Evolutionary conservation across 2,888 invertebrate species (phyloP), one percentile per base, ranked within the genome.

Genomic region (Apotomis betuletana): DNA sequence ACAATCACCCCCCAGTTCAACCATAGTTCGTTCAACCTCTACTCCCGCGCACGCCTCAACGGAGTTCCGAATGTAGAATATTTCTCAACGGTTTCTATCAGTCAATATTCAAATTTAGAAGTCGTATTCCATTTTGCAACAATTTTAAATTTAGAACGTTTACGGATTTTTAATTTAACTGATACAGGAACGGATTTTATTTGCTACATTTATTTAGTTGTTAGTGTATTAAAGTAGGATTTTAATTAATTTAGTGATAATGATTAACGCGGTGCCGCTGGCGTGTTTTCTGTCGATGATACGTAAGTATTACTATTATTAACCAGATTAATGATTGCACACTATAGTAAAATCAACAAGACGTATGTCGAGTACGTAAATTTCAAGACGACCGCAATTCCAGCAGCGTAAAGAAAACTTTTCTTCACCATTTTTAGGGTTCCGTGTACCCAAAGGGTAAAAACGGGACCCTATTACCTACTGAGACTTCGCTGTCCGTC

Each of bases 211-310:
- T 10, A 27, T 3, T 44, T 38, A 51, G n/a, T 63, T 41, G 6
- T 6, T 41, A 10, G 63, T 63, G 63, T 63, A 9, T 52, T 44
- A 4, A 49, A 58, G 41, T 62, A 44, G 49, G 49, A 9, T 46
- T 69, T 59, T 60, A 63, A 52, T 10, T 52, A 61, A 44, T 54
- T 74, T 64, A 41, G 64, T 60, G 54, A 81, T 38, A 76, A 90
- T 92, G 91, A 87, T 89, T 75, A 76, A 87, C 0, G 75, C 84
- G 6, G 74, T 90, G 63, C 91, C 92, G 0, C 73, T 92, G 0
- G 91, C 90, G 3, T 92, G 92, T 76, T 90, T 92, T 61, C 80
- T 92, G 44, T 92, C 92, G 0, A 74, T 91, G 4, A 91, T 92
- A 83, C 86, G 92, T 92, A 77, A 61, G 70, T 72, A 63, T n/a